Base-by-base conservation (phyloP, 2,797 vertebrate genomes). In the Sphenodon punctatus region DNA sequence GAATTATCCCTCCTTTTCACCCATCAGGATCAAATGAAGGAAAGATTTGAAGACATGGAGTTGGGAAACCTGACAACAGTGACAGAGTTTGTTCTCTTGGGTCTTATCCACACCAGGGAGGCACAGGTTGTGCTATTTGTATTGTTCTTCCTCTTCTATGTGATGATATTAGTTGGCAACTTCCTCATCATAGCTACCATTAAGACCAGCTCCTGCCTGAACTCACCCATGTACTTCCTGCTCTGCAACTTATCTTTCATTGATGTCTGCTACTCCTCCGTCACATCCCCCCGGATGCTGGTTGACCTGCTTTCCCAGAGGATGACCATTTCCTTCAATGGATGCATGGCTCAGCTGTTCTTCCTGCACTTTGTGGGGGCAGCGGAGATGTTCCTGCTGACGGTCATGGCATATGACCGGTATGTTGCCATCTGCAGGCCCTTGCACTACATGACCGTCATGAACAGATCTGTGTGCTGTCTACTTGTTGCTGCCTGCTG, bases 331-430 rank as follows among this genome's bases (percentile, higher is more conserved):
- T 95, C 92, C 38, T 93, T 94, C 3, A 23, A 75, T 75, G 92
- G 91, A 0, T 94, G 93, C 36, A 56, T 60, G 3, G 70, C 72
- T 3, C 90, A 94, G 34, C 89, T 93, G 6, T 94, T 88, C 84
- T 84, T 53, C 73, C 78, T 42, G 32, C 89, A 94, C 55, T 91
- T 95, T 58, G 93, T 93, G 42, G 94, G 87, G 9, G 92, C 93
- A 66, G 88, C 86, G 0, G 93, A 95, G 84, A 87, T 94, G 63
- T 94, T 95, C 60, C 72, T 93, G n/a, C 92, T 94, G 42, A 89
- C 80, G 0, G 76, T 75, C 27, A 93, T 91, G 92, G 92, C 94
- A 11, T 94, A 88, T 0, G 86, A 94, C 6, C 23, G 48, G 15
- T 92, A 80, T 0, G 4, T 53, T 5, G 91, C 93, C 3, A 75